Percentiles rank a stretch among this genome's conserved stretches.
phyloP scores from a whole-genome alignment of 2,888 invertebrate genomes.

The Synanthedon andrenaeformis region DNA sequence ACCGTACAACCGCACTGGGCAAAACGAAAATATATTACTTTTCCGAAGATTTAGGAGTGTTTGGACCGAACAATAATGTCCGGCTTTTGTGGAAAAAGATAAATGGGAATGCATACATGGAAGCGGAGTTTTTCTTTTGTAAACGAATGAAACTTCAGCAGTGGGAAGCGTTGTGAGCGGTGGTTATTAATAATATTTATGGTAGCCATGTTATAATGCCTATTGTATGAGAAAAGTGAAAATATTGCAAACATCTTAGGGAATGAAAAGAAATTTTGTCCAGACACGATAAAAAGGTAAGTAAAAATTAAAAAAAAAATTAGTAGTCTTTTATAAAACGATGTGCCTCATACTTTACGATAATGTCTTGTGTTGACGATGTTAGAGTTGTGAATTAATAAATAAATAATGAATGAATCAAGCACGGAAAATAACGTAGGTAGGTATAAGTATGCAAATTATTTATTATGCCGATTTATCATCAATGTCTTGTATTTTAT shows the following conservation, averaged over 20 bases:
- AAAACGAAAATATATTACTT: slow-evolving; percentile 73
- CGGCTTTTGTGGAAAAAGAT: slow-evolving; percentile 72
- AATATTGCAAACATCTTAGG: slow-evolving; percentile 26
- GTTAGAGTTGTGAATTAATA: too few relatives aligned
- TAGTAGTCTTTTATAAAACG: too few relatives aligned
- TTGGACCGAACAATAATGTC: slow-evolving; percentile 73
- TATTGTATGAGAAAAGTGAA: slow-evolving; percentile 41
- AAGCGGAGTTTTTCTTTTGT: slow-evolving; percentile 66
- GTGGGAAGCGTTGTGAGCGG: slow-evolving; percentile 24
- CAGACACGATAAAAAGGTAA: too few relatives aligned
- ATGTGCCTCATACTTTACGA: too few relatives aligned
- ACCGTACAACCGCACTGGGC: slow-evolving; percentile 63
- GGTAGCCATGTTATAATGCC: slow-evolving; percentile 30
- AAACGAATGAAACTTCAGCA: slow-evolving; percentile 59
- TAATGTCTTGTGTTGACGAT: too few relatives aligned
- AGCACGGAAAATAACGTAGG: too few relatives aligned
- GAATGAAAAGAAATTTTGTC: background rate
- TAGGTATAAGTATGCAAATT: too few relatives aligned
- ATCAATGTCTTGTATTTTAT: too few relatives aligned
- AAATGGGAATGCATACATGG: slow-evolving; percentile 68
- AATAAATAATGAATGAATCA: too few relatives aligned
- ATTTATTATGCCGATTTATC: too few relatives aligned
- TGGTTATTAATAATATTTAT: slow-evolving; percentile 66
- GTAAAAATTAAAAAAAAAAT: too few relatives aligned
- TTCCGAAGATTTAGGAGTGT: slow-evolving; percentile 71